Base-by-base conservation (phyloP, 2,113 vertebrate species). In the Siniperca knerii region DNA sequence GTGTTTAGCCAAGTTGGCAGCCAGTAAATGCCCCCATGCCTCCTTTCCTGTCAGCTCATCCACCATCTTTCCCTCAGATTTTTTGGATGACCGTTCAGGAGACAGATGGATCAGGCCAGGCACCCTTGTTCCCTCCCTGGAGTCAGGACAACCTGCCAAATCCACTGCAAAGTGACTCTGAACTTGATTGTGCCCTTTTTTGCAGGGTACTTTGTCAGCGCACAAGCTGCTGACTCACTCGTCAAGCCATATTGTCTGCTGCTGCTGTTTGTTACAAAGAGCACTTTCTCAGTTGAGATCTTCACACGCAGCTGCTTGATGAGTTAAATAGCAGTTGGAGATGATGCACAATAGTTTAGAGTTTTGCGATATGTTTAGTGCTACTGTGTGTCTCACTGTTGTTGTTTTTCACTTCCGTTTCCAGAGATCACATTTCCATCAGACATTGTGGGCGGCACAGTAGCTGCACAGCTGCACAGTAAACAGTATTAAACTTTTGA, bases 31-130 rank as follows among this genome's bases (percentile, higher is more conserved):
- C 52, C 65, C 58, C 33, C 75, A 37, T 72, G 40, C 83, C 23
- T 58, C 29, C 62, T 48, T 65, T 75, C 68, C 82, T 76, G 72
- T 84, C 86, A 72, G 83, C 88, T 77, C 83, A 72, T 83, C 85
- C 85, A 72, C 75, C 90, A 80, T 90, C 87, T 86, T 77, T 83
- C 42, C 60, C 84, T 79, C 73, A 33, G 20, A 71, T 79, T 83
- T 91, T 75, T 82, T 87, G 87, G 90, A 85, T 13, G 81, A 87
- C 61, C 87, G 29, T 40, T 88, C 77, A 54, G 50, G 77, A 73
- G 81, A 87, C 90, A 93, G 90, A 92, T 91, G 90, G 90, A 89
- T 57, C 52, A 0, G 46, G 77, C 29, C 77, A 66, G 74, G 80
- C 75, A 4, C 55, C 68, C 61, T 72, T 71, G 83, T 81, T 84